Conservation (phyloP, 2,888 invertebrate species). For the Iphiclides podalirius region DNA sequence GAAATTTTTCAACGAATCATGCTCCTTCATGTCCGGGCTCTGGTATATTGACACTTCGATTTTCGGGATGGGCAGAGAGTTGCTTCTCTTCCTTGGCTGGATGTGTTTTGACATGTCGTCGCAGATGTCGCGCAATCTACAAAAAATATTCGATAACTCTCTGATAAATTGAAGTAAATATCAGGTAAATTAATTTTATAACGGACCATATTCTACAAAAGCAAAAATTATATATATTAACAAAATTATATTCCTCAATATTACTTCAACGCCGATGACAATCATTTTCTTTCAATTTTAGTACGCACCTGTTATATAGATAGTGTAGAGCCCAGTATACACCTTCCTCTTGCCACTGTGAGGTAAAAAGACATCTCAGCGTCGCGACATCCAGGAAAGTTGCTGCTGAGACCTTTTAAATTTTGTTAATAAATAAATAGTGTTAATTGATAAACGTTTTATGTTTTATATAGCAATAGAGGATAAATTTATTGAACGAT, state of each 20-base stretch:
- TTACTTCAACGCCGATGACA: no score
- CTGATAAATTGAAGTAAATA: no score
- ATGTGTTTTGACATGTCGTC: constrained; percentile 89
- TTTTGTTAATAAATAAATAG: no score
- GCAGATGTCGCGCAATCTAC: constrained; percentile 90
- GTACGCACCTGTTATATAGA: constrained; percentile 88
- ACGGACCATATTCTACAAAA: no score
- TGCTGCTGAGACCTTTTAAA: constrained; percentile 86
- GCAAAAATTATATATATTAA: no score
- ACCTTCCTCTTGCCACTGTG: constrained; percentile 99
- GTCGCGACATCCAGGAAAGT: constrained; percentile 98
- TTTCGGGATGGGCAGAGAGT: constrained; percentile 95
- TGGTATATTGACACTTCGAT: constrained; percentile 93
- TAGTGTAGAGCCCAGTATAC: constrained; percentile 98
- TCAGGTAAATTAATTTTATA: background rate
- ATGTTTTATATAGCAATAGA: no score
- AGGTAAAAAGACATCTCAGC: constrained; percentile 95
- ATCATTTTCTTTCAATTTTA: no score
- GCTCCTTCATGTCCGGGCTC: constrained; percentile 85
- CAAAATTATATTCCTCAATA: no score
- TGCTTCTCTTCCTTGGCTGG: constrained; percentile 92
- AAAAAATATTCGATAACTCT: constrained; percentile 29
- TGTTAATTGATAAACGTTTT: no score
- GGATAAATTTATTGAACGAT: no score
- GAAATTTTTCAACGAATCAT: constrained; percentile 85